These are phyloP conservation scores for Drosophila paranaensis DNA, from an alignment of 2,888 invertebrate genomes.

Conservation along the genomic window DNA sequence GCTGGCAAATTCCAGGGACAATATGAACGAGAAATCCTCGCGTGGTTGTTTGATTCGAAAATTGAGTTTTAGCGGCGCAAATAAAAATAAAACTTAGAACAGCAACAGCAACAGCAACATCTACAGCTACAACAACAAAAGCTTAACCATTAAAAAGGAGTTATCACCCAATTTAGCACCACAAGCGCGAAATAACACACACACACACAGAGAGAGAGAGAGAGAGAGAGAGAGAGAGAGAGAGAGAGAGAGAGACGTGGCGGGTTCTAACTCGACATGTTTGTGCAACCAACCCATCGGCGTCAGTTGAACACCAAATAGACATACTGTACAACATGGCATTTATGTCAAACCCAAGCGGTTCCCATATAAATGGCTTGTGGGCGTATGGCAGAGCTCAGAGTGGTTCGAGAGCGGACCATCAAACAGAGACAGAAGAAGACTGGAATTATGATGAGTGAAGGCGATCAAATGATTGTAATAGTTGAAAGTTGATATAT, in stretches of 20 bases:
- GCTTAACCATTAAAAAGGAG: conserved; percentile 74
- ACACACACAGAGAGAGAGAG: conserved; percentile 84
- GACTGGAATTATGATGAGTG: neutral
- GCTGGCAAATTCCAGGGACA: conserved; percentile 29
- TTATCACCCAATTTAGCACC: conserved; percentile 77
- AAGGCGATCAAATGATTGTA: neutral
- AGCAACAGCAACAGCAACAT: conserved; percentile 39
- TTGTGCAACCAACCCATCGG: conserved; percentile 40
- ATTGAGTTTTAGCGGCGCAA: conserved; percentile 80
- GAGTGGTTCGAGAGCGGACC: neutral
- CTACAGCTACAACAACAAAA: conserved; percentile 37
- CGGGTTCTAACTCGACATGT: conserved; percentile 39
- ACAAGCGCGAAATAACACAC: conserved; percentile 73
- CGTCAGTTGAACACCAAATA: conserved; percentile 65
- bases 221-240: conserved; percentile 82
- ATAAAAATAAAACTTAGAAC: conserved; percentile 75
- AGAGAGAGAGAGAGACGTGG: conserved; percentile 11
- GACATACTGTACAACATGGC: conserved; percentile 71
- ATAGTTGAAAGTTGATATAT: neutral
- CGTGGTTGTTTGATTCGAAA: conserved; percentile 80
- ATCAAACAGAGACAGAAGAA: conserved; percentile 4
- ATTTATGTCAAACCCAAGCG: conserved; percentile 65
- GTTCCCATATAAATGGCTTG: conserved; percentile 41
- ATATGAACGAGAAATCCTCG: conserved; percentile 64
- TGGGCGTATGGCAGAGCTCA: conserved; percentile 4